These are phyloP conservation scores for Metopia argyrocephala DNA, from an alignment of 2,888 invertebrate species.

Conservation along the genomic window DNA sequence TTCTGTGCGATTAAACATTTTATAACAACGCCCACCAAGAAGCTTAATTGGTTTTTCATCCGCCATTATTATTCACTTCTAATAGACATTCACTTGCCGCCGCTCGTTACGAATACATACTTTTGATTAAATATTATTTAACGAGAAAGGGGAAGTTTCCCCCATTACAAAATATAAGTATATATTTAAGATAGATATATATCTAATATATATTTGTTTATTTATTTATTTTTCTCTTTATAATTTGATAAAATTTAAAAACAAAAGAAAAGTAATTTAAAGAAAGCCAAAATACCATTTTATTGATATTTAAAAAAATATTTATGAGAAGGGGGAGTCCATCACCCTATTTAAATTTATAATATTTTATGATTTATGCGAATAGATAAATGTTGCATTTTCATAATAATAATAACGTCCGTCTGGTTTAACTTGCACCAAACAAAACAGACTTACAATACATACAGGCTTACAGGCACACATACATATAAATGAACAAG, in stretches of 20 bases:
- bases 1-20: constrained; percentile 62
- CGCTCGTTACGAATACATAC: neutral
- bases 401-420: constrained; percentile 59
- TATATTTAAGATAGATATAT: no score
- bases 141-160: constrained; percentile 47
- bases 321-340: neutral
- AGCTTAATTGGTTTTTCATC: constrained; percentile 65
- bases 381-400: constrained; percentile 60
- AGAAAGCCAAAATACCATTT: no score
- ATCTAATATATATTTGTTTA: no score
- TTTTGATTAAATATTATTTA: constrained; percentile 11
- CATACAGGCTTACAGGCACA: constrained; percentile 48
- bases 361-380: constrained; percentile 59
- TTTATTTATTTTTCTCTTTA: no score
- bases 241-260: no score
- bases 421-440: constrained; percentile 37
- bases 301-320: neutral
- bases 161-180: no score
- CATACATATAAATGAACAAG: constrained; percentile 35
- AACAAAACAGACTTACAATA: no score
- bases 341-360: constrained; percentile 46
- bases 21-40: constrained; percentile 64
- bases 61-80: constrained; percentile 50
- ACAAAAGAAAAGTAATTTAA: no score
- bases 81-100: neutral